Evolutionary conservation across 2,113 vertebrate species (phyloP).

Genomic region (Megaleporinus macrocephalus): DNA sequence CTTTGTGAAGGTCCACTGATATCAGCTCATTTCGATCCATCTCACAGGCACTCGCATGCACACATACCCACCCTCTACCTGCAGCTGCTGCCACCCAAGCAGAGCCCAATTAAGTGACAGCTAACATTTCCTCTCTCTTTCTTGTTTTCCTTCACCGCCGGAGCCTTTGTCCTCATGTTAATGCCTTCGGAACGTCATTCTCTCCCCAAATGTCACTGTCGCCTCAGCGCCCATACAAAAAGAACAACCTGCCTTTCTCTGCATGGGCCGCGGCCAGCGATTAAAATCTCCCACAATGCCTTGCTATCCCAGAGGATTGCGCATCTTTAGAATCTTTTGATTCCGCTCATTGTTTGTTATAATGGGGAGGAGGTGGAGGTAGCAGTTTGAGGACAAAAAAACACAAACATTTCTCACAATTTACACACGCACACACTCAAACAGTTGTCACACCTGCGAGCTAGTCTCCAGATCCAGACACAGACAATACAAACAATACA

Average conservation of each 20-base stretch:
- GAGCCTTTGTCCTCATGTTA: constrained; percentile 67
- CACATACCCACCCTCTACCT: constrained; percentile 19
- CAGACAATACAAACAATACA: constrained; percentile 5
- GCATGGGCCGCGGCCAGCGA: constrained; percentile 53
- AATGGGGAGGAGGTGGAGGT: constrained; percentile 46
- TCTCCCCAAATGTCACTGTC: constrained; percentile 62
- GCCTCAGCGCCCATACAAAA: constrained; percentile 59
- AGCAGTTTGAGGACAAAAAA: constrained; percentile 24
- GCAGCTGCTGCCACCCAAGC: constrained; percentile 31
- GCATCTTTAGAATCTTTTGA: constrained; percentile 41
- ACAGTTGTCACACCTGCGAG: constrained; percentile 35
- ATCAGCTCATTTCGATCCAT: neutral
- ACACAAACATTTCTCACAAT: neutral
- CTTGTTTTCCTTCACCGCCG: constrained; percentile 39
- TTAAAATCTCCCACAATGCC: constrained; percentile 62
- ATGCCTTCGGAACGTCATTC: constrained; percentile 59
- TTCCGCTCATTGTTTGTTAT: constrained; percentile 55
- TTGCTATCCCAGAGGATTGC: constrained; percentile 49
- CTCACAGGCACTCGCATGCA: neutral
- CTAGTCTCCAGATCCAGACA: constrained; percentile 5
- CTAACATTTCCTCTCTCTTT: constrained; percentile 59
- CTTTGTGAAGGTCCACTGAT: neutral
- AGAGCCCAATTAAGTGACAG: constrained; percentile 57
- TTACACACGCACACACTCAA: constrained; percentile 19
- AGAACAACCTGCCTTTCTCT: constrained; percentile 48